phyloP scores from a whole-genome alignment of 2,888 invertebrate species.

The Leucophenga maculata region DNA sequence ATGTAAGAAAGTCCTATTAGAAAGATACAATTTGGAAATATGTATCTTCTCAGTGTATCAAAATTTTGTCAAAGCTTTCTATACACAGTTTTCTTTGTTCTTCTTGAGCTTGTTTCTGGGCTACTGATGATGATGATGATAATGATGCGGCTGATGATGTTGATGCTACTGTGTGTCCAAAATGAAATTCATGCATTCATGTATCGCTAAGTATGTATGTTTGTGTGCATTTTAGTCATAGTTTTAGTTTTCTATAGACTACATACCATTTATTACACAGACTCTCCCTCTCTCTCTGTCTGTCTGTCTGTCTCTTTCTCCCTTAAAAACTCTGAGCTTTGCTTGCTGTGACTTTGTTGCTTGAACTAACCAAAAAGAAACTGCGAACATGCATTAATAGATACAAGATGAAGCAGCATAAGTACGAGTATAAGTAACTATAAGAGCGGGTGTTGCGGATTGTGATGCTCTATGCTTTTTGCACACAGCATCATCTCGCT shows the following conservation, averaged over 20 bases:
- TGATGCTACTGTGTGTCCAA: background rate
- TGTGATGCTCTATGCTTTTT: background rate
- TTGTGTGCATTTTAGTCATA: constrained; percentile 21
- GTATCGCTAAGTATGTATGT: constrained; percentile 3
- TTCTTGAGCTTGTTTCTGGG: constrained; percentile 5
- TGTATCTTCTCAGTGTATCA: too few species aligned
- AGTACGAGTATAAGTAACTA: background rate
- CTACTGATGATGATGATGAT: background rate
- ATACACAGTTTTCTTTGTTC: constrained; percentile 11
- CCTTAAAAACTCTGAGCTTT: background rate
- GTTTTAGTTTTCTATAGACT: constrained; percentile 8
- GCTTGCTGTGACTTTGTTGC: background rate
- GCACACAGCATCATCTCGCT: background rate
- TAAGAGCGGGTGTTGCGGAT: background rate
- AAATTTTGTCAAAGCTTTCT: constrained; percentile 4
- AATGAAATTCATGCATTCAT: constrained; percentile 9
- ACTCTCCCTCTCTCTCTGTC: background rate
- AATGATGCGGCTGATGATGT: background rate
- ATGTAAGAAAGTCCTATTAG: too few species aligned
- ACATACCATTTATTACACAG: background rate
- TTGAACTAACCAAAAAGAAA: background rate
- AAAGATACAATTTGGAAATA: too few species aligned
- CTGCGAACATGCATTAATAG: background rate
- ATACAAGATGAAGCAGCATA: too few species aligned
- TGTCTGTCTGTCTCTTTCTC: background rate